Percentiles rank a stretch among this genome's conserved stretches.
phyloP scores from a whole-genome alignment of 2,888 invertebrate genomes.

The Caenorhabditis virilis region DNA sequence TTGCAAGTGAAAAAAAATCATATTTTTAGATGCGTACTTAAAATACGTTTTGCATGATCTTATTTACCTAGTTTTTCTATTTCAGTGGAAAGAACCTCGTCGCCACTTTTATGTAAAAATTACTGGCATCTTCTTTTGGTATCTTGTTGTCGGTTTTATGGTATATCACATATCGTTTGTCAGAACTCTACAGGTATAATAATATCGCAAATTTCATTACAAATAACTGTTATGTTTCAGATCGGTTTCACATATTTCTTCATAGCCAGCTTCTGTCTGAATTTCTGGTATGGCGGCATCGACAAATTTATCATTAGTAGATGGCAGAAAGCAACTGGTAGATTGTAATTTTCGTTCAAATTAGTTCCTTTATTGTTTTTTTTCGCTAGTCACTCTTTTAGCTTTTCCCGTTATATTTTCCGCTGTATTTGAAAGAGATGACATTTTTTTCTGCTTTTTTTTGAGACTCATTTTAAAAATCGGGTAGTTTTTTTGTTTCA shows the following conservation, averaged over 20 bases:
- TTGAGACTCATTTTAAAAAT: too few species aligned
- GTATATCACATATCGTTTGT: conserved; percentile 62
- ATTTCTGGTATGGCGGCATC: conserved; percentile 61
- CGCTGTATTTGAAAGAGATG: too few species aligned
- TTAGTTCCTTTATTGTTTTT: too few species aligned
- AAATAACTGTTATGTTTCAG: conserved; percentile 53
- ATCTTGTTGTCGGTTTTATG: conserved; percentile 54
- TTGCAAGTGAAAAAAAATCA: too few species aligned
- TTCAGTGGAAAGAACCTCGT: conserved; percentile 44
- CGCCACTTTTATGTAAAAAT: conserved; percentile 50
- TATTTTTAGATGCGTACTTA: too few species aligned
- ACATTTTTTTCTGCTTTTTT: too few species aligned
- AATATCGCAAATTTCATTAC: background rate
- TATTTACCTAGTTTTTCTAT: conserved; percentile 2
- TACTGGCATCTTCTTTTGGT: conserved; percentile 58
- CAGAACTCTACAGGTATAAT: conserved; percentile 50
- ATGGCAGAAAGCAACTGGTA: conserved; percentile 33
- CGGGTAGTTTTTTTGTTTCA: too few species aligned
- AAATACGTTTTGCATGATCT: background rate
- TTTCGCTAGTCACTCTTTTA: too few species aligned
- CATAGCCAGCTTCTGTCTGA: conserved; percentile 51
- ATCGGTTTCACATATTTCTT: conserved; percentile 57
- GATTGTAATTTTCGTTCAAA: background rate
- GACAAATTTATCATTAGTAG: conserved; percentile 52
- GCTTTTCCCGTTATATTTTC: too few species aligned